Base-by-base conservation (phyloP, 1,140 invertebrate genomes). In the Whitmania pigra region DNA sequence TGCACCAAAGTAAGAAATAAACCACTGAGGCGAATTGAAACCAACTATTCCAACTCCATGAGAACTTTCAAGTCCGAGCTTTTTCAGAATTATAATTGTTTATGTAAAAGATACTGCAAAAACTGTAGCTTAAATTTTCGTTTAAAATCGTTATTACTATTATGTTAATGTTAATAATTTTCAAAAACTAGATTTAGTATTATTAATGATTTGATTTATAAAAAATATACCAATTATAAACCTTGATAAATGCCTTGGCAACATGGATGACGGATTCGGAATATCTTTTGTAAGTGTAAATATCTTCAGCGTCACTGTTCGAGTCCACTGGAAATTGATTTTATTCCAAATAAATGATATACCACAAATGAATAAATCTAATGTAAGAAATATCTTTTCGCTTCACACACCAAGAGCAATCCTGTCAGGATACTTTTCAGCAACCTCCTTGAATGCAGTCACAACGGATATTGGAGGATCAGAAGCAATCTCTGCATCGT, bases 21-120 rank as follows among this genome's bases (percentile, higher is more conserved):
- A 91, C 92, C 93, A 96, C 84, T 94, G 87, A 55, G 91, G 90
- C 60, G 88, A 88, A 79, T 96, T 96, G 80, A 94, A 94, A 63
- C 92, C 92, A 57, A 95, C 79, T 76, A 96, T 93, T 74, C 90
- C 88, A 36, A 95, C 92, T 17, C 88, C 88, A 80, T 92, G 87
- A 77, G 87, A 86, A 73, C 87, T 84, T 80, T 93, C 86, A 54
- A 95, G 83, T 11, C 92, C 92, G 66, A 94, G 82, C 79, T 91
- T 73, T 53, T 77, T 79, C n/a, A 7, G 27, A 68, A 68, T 40
- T 9, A 68, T 68, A 68, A 68, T 7, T 9, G 27, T 68, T 4
- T 6, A 7, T 9, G 20, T 9, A 29, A 9, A 68, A 6, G 20
- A 68, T 6, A 7, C n/a, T n/a, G n/a, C n/a, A 25, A 25, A n/a